A percentile compares a stretch with the other conserved stretches of the same genome.
These are phyloP conservation scores for Papilio gigon DNA, from an alignment of 2,888 invertebrate genomes.

Conservation along the genomic window DNA sequence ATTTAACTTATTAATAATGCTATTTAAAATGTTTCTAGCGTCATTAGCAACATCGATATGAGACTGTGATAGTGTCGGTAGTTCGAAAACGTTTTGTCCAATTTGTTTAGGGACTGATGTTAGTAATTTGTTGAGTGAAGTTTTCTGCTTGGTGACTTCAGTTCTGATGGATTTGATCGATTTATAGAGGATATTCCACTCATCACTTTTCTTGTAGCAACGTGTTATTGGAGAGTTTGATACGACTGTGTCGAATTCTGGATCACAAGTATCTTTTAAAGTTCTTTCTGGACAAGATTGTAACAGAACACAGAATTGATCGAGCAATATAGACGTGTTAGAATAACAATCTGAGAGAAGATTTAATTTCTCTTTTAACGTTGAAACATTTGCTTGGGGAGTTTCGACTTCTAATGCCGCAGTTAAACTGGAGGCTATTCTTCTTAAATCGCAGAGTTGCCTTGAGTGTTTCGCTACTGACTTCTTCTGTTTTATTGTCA, in stretches of 20 bases:
- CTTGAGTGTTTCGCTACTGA: constrained; percentile 83
- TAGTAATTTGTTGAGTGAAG: constrained; percentile 61
- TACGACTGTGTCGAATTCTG: constrained; percentile 67
- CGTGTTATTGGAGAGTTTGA: constrained; percentile 66
- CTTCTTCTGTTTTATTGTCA: constrained; percentile 86
- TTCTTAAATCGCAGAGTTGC: constrained; percentile 81
- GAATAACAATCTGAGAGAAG: constrained; percentile 77
- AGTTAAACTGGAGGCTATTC: constrained; percentile 70
- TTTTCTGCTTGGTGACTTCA: constrained; percentile 68
- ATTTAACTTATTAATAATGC: constrained; percentile 56
- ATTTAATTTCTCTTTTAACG: constrained; percentile 64
- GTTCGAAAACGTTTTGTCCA: constrained; percentile 48
- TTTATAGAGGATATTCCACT: constrained; percentile 66
- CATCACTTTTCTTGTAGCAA: constrained; percentile 69
- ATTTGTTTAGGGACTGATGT: constrained; percentile 62
- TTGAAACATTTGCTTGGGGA: constrained; percentile 58
- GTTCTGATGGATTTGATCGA: constrained; percentile 62
- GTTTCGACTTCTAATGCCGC: constrained; percentile 63
- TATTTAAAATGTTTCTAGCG: constrained; percentile 59
- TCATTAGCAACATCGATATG: constrained; percentile 66
- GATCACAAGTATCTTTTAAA: constrained; percentile 55
- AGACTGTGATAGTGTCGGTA: constrained; percentile 60
- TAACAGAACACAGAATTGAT: constrained; percentile 86
- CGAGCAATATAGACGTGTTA: constrained; percentile 80
- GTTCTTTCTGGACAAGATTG: constrained; percentile 75